Percentiles rank a stretch among this genome's conserved stretches.
phyloP scores from a whole-genome alignment of 2,113 vertebrate genomes.

The Catharus bicknelli region DNA sequence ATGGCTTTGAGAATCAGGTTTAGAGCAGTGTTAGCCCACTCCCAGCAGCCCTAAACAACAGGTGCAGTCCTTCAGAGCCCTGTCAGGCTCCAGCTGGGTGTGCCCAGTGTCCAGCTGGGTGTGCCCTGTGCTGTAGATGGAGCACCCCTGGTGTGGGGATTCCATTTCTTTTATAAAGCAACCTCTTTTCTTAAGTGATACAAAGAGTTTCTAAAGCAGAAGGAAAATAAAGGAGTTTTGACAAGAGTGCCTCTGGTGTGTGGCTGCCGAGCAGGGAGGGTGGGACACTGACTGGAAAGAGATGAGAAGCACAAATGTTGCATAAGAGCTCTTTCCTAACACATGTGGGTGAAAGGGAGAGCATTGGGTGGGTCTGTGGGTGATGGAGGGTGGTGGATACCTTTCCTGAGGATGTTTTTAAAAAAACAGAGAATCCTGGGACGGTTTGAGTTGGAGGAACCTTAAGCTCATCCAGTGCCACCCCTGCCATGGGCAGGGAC shows the following conservation, averaged over 20 bases:
- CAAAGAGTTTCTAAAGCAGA: background rate
- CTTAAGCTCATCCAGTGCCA: background rate
- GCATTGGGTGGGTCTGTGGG: fast-evolving
- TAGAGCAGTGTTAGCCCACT: background rate
- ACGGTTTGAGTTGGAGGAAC: background rate
- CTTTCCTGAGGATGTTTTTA: background rate
- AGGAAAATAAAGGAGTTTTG: slow-evolving; percentile 14
- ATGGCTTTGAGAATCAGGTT: background rate
- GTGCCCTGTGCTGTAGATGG: background rate
- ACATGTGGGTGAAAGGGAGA: background rate
- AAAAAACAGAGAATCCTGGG: background rate
- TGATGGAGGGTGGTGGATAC: background rate
- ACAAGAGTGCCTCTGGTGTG: background rate
- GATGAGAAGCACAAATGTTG: background rate
- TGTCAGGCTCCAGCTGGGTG: fast-evolving
- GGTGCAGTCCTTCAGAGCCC: background rate
- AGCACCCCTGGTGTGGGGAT: background rate
- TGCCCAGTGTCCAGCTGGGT: background rate
- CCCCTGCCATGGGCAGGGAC: background rate
- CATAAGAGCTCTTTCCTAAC: background rate
- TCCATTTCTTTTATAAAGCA: background rate
- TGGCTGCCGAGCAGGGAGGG: background rate
- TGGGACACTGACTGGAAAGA: background rate
- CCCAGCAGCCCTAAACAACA: background rate
- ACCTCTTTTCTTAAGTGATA: background rate